A percentile compares a stretch with the other conserved stretches of the same genome.
Conservation (phyloP, 1,140 invertebrate species). For the Sinella curviseta region DNA sequence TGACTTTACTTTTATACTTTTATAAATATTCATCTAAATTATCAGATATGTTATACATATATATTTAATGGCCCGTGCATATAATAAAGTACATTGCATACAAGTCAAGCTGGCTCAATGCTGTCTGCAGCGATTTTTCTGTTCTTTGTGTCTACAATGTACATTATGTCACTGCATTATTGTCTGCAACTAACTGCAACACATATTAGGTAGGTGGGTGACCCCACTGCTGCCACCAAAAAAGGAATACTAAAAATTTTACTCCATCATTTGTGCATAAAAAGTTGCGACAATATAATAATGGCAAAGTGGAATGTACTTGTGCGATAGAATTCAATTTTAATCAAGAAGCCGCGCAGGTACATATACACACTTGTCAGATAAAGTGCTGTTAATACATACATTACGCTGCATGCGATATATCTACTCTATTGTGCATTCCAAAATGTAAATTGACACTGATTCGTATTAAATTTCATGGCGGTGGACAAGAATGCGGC, state of each 20-base stretch:
- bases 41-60: too few relatives aligned
- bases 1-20: too few relatives aligned
- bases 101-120: too few relatives aligned
- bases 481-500: not conserved
- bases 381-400: not conserved
- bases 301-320: not conserved
- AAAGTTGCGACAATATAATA: not conserved
- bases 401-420: not conserved
- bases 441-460: not conserved
- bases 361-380: not conserved
- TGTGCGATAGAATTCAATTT: not conserved
- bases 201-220: not conserved
- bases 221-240: not conserved
- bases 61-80: too few relatives aligned
- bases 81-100: too few relatives aligned
- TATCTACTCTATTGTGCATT: not conserved
- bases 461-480: not conserved
- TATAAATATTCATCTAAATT: too few relatives aligned
- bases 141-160: too few relatives aligned
- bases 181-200: not conserved
- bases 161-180: not conserved
- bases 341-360: too few relatives aligned
- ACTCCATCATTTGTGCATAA: not conserved
- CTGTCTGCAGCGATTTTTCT: too few relatives aligned
- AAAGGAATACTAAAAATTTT: not conserved